phyloP scores from a whole-genome alignment of 2,113 vertebrate genomes.

The Corythoichthys intestinalis region DNA sequence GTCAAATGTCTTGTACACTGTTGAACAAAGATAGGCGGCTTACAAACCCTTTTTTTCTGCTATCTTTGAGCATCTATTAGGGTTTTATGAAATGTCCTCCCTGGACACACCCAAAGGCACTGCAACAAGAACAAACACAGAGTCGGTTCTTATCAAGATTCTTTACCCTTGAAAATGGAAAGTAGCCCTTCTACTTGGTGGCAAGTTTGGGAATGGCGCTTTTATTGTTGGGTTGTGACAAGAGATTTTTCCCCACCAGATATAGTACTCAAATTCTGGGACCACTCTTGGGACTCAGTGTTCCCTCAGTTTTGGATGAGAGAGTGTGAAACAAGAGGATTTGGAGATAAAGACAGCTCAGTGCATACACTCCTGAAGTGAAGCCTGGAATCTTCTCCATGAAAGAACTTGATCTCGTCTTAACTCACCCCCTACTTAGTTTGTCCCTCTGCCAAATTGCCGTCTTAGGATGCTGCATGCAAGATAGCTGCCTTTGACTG shows the following conservation, averaged over 20 bases:
- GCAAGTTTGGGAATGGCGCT: neutral
- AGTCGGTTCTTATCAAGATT: neutral
- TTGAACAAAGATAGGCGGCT: conserved; percentile 17
- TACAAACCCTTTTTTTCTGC: conserved; percentile 6
- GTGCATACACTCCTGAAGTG: conserved; percentile 20
- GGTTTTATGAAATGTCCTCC: neutral
- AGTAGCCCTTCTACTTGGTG: neutral
- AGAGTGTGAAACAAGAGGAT: conserved; percentile 16
- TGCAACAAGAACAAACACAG: conserved; percentile 2
- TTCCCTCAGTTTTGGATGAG: neutral
- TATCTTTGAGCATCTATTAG: conserved; percentile 5
- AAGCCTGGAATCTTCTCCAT: conserved; percentile 24
- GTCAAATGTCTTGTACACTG: conserved; percentile 14
- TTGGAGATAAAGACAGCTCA: conserved; percentile 15
- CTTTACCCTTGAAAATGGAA: neutral
- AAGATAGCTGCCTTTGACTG: neutral
- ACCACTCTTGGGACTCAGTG: neutral
- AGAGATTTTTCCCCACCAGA: neutral
- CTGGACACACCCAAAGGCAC: conserved; percentile 10
- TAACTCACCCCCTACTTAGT: conserved; percentile 25
- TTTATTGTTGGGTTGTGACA: neutral
- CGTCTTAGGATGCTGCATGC: conserved; percentile 25
- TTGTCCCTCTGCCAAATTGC: conserved; percentile 37
- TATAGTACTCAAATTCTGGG: conserved; percentile 10
- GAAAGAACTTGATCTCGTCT: conserved; percentile 41